Percentiles rank a stretch among this genome's conserved stretches.
phyloP scores from a whole-genome alignment of 1,140 invertebrate species.

The Araneus ventricosus region DNA sequence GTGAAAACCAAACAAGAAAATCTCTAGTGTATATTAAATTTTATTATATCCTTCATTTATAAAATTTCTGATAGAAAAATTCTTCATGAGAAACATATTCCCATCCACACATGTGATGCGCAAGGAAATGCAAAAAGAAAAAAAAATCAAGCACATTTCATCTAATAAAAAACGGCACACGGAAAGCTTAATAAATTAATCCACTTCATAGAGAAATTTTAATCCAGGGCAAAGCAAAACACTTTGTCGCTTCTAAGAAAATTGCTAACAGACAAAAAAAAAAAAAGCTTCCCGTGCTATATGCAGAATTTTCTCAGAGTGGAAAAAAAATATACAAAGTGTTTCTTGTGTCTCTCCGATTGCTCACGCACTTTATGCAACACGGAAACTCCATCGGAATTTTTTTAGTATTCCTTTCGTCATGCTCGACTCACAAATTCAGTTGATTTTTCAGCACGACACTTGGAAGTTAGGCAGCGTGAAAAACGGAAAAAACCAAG shows the following conservation, averaged over 20 bases:
- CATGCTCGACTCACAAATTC: background rate
- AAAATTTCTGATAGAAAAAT: no score
- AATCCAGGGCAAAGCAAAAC: background rate
- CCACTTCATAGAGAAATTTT: background rate
- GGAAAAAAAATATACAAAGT: background rate
- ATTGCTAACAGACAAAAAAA: background rate
- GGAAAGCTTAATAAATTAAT: background rate
- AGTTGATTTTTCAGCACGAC: background rate
- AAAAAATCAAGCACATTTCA: no score
- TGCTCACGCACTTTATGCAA: background rate
- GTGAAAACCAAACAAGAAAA: no score
- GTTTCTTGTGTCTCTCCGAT: no score
- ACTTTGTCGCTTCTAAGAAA: background rate
- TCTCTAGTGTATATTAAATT: no score
- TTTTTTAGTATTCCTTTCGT: background rate
- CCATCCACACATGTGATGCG: no score
- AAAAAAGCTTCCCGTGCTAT: background rate
- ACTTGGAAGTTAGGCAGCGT: background rate
- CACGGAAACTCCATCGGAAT: background rate
- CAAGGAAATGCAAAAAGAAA: no score
- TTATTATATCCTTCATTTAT: no score
- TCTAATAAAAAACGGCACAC: no score
- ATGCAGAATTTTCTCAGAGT: background rate
- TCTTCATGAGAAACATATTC: no score
- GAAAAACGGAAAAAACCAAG: background rate